Conservation (phyloP, 2,113 vertebrate genomes). For the Nothobranchius kuhntae region DNA sequence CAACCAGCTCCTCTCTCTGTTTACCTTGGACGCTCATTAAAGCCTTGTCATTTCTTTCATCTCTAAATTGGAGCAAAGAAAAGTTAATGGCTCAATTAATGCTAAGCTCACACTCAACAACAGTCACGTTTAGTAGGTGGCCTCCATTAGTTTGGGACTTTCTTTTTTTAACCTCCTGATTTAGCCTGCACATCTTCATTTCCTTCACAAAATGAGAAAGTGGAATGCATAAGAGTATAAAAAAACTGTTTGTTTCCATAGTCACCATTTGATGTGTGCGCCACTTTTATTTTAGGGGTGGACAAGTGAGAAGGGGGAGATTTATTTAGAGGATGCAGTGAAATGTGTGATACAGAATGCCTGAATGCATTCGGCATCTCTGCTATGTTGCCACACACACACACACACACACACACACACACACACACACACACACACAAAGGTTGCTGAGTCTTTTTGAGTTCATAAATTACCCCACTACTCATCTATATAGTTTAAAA, state of each 20-base stretch:
- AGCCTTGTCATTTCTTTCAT: constrained; percentile 32
- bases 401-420: no score
- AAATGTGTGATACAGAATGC: constrained; percentile 76
- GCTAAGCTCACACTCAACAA: not conserved
- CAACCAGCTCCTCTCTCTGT: constrained; percentile 45
- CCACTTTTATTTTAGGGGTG: constrained; percentile 62
- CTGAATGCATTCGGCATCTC: constrained; percentile 68
- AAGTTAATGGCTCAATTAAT: constrained; percentile 30
- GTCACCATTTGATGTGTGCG: constrained; percentile 48
- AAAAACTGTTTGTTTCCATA: constrained; percentile 67
- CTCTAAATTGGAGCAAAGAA: constrained; percentile 42
- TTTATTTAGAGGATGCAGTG: constrained; percentile 79
- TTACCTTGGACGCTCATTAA: constrained; percentile 56
- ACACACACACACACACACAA: constrained; percentile 26
- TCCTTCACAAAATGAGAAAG: constrained; percentile 3
- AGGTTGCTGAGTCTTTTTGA: constrained; percentile 57
- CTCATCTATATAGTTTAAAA: no score
- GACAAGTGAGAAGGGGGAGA: constrained; percentile 61
- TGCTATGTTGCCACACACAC: constrained; percentile 59
- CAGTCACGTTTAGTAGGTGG: not conserved
- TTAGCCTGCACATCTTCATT: constrained; percentile 9
- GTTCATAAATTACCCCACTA: not conserved
- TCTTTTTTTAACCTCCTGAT: not conserved
- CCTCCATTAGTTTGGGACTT: not conserved
- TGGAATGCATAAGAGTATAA: constrained; percentile 57